Percentiles rank a stretch among this genome's conserved stretches.
phyloP scores from a whole-genome alignment of 2,797 vertebrate genomes.

The Sebastes itinus region DNA sequence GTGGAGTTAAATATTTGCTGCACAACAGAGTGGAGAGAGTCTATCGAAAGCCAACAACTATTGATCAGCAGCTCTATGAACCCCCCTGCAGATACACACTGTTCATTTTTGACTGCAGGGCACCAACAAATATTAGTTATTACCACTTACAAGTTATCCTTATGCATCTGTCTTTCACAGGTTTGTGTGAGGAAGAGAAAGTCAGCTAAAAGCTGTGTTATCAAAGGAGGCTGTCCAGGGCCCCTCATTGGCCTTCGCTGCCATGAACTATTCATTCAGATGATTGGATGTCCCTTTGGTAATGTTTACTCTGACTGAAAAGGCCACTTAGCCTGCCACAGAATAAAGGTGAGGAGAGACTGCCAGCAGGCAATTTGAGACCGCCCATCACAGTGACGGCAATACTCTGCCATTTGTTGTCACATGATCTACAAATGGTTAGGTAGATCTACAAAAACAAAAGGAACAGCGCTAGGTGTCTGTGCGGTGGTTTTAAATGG shows the following conservation, averaged over 20 bases:
- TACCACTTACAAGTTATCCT: neutral
- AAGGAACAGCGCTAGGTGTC: neutral
- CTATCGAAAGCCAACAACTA: neutral
- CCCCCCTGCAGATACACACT: neutral
- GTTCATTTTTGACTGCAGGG: neutral
- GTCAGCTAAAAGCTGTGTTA: neutral
- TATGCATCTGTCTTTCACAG: neutral
- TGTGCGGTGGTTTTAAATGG: neutral
- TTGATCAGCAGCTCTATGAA: neutral
- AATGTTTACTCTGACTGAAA: constrained; percentile 52
- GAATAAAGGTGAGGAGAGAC: constrained; percentile 32
- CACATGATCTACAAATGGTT: constrained; percentile 21
- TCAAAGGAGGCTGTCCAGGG: neutral
- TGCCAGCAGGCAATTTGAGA: constrained; percentile 36
- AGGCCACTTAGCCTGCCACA: constrained; percentile 41
- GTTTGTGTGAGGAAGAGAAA: neutral
- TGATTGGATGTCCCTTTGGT: constrained; percentile 43
- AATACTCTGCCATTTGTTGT: constrained; percentile 20
- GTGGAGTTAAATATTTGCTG: neutral
- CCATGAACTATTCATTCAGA: constrained; percentile 26
- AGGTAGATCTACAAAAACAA: constrained; percentile 1
- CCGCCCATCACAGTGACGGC: constrained; percentile 17
- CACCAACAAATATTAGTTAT: neutral
- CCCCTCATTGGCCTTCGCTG: constrained; percentile 19
- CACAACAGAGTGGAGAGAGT: neutral